Evolutionary conservation across 2,888 invertebrate genomes (phyloP), one percentile per base, ranked within the genome.

Genomic region (Mellilla xanthometata): DNA sequence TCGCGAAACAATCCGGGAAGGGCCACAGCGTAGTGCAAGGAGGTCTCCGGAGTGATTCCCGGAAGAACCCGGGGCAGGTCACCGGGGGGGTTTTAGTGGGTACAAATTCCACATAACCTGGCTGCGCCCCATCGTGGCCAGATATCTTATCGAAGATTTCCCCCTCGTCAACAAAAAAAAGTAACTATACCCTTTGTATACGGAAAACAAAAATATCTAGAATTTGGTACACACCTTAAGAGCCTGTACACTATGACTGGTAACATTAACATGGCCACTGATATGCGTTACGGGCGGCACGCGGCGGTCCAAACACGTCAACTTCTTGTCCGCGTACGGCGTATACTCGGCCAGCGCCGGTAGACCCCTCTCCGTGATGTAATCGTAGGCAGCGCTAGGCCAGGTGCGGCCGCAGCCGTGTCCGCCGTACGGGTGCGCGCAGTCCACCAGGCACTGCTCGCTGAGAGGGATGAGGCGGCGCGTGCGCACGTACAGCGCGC

Each of bases 361-460:
- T 28, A 83, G 58, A 0, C 86, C 86, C 4, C 68, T 61, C 28
- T 68, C 63, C 34, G 60, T 64, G 13, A 82, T 60, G 66, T 87
- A 86, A 44, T 75, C 65, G 64, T 76, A 88, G 7, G 86, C 85
- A 52, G 58, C 62, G 48, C 65, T 67, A 9, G 86, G 87, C 87
- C 87, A 87, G 13, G 86, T 81, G 28, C 70, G 66, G 13, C 56
- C 52, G 61, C 88, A 88, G 1, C 85, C 86, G 39, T 71, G 54
- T 0, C 69, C 76, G 10, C 81, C 80, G 27, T 8, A 40, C 80
- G 72, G 70, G 6, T 69, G 65, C 2, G 74, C 80, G 70, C 88
- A 87, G 72, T 87, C 88, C 36, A 88, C 78, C 51, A 88, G 76
- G 51, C 60, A 59, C 66, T 87, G 84, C 60, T 78, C 79, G 52